A percentile compares a stretch with the other conserved stretches of the same genome.
Conservation (phyloP, 2,888 invertebrate genomes). For the Cistogaster globosa region DNA sequence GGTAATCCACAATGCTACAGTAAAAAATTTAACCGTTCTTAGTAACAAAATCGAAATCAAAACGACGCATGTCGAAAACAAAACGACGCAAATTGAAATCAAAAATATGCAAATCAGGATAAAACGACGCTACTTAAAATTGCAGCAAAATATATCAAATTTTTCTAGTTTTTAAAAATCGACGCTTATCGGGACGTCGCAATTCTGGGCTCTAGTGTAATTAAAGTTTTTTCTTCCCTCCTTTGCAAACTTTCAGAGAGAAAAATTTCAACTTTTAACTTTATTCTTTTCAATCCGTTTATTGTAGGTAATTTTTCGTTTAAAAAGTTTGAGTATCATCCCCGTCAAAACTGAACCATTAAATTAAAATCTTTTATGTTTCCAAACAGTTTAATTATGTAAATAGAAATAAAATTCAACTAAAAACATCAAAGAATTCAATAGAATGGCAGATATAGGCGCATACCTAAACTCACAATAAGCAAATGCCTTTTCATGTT, state of each 20-base stretch:
- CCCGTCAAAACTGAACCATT: neutral
- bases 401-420: constrained; percentile 57
- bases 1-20: too few relatives aligned
- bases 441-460: constrained; percentile 16
- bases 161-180: too few relatives aligned
- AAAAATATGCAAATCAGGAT: too few relatives aligned
- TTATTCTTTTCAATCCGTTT: neutral
- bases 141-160: too few relatives aligned
- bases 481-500: constrained; percentile 54
- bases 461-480: neutral
- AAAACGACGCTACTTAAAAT: too few relatives aligned
- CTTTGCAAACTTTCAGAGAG: neutral
- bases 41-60: too few relatives aligned
- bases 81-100: too few relatives aligned
- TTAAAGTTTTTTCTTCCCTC: too few relatives aligned
- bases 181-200: too few relatives aligned
- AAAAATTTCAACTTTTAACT: neutral
- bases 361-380: constrained; percentile 38
- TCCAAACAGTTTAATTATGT: constrained; percentile 66
- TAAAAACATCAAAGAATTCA: constrained; percentile 56
- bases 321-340: neutral
- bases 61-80: too few relatives aligned
- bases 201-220: too few relatives aligned
- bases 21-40: too few relatives aligned
- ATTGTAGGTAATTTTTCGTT: neutral